Percentiles rank a stretch among this genome's conserved stretches.
Evolutionary conservation across 1,140 invertebrate species (phyloP).

Genomic region (Galleria mellonella): DNA sequence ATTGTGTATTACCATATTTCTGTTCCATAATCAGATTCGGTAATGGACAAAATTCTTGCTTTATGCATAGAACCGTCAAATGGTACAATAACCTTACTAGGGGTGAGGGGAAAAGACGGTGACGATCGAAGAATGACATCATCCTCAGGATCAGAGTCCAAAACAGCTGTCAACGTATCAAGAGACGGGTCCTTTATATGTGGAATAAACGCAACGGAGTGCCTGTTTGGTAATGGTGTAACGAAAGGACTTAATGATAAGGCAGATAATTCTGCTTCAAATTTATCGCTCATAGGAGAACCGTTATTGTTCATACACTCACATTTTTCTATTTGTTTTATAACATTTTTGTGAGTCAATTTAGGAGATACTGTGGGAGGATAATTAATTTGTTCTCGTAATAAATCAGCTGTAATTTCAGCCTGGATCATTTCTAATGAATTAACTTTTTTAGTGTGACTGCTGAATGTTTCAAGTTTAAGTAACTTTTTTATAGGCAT

Average conservation of each 20-base stretch:
- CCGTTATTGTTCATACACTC: conserved; percentile 37
- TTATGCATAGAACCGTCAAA: conserved; percentile 71
- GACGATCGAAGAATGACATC: conserved; percentile 53
- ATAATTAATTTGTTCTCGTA: conserved; percentile 81
- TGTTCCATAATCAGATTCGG: conserved; percentile 78
- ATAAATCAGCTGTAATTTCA: conserved; percentile 77
- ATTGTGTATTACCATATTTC: conserved; percentile 84
- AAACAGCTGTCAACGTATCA: conserved; percentile 56
- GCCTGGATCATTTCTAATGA: conserved; percentile 75
- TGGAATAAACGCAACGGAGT: conserved; percentile 47
- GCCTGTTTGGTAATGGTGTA: conserved; percentile 56
- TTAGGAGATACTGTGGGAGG: conserved; percentile 77
- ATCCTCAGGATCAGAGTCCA: conserved; percentile 69
- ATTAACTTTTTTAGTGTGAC: conserved; percentile 60
- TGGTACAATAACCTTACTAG: conserved; percentile 74
- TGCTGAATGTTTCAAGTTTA: conserved; percentile 63
- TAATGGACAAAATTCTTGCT: conserved; percentile 74
- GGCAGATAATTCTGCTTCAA: conserved; percentile 54
- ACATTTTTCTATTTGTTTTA: conserved; percentile 33
- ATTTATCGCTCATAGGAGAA: conserved; percentile 61
- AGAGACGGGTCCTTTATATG: conserved; percentile 49
- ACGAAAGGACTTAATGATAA: conserved; percentile 63
- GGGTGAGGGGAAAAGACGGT: conserved; percentile 54
- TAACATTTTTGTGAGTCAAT: conserved; percentile 40
- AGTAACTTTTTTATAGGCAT: conserved; percentile 74